phyloP scores from a whole-genome alignment of 2,888 invertebrate genomes.

The Plagiodera versicolora region DNA sequence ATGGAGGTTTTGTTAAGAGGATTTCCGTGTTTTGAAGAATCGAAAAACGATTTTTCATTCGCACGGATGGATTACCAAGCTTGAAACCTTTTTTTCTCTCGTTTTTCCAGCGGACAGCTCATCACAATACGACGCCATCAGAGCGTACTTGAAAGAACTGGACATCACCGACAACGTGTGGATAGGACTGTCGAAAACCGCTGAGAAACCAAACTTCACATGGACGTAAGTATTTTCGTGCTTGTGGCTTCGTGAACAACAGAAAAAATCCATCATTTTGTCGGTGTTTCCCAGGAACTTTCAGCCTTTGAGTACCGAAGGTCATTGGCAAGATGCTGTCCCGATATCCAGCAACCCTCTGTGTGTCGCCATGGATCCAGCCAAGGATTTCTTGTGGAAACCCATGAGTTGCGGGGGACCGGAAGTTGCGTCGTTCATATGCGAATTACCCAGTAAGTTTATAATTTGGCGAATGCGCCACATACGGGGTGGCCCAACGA shows the following conservation, averaged over 20 bases:
- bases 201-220: conserved; percentile 70
- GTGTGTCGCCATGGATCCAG: conserved; percentile 76
- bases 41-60: no score
- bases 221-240: conserved; percentile 69
- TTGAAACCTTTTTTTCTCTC: conserved; percentile 37
- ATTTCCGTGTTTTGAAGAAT: no score
- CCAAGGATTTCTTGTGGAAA: conserved; percentile 78
- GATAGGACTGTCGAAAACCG: conserved; percentile 76
- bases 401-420: conserved; percentile 75
- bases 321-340: conserved; percentile 72
- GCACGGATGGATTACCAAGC: background rate
- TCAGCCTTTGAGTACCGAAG: conserved; percentile 63
- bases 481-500: no score
- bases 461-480: background rate
- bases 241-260: no score
- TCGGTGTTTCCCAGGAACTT: conserved; percentile 57
- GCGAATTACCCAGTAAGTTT: conserved; percentile 73
- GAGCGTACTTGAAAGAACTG: conserved; percentile 75
- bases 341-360: conserved; percentile 63
- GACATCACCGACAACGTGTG: conserved; percentile 77
- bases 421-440: conserved; percentile 76
- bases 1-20: no score
- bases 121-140: conserved; percentile 75
- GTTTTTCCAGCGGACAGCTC: conserved; percentile 73
- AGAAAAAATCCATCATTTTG: no score